Base-by-base conservation (phyloP, 2,888 invertebrate genomes). In the Athalia circularis region DNA sequence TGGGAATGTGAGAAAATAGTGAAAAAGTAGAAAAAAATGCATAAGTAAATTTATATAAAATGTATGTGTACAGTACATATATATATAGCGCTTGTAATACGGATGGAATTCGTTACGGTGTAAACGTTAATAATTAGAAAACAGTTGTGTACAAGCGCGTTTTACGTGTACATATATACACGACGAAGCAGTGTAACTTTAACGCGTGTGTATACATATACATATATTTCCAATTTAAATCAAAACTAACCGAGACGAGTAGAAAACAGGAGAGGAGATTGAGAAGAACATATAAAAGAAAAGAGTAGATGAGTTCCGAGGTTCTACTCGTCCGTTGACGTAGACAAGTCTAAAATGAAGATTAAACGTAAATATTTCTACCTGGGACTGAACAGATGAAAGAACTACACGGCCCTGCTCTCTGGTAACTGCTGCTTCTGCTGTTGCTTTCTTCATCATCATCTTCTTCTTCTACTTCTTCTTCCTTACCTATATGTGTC, bases 161-260 rank as follows among this genome's bases (percentile, higher is more conserved):
- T 52, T 7, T 9, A 52, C 52, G 54, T 54, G 4, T 54, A 54
- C 7, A 3, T 52, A n/a, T 54, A 11, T n/a, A 54, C 54, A 7
- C 54, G 54, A n/a, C 9, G 54, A n/a, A 9, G 54, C 54, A 54
- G 29, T 29, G 29, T 64, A 29, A 47, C 11, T 47, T 9, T 3
- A 52, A 15, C 7, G 4, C 43, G 13, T 15, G 9, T 48, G 47
- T 74, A n/a, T 75, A 45, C 29, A 43, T 7, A 59, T 47, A 47
- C 15, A 50, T 50, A 62, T 81, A 80, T 85, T 87, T 88, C 86
- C 87, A 87, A 86, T 87, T 87, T 85, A 87, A 86, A 87, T 87
- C 85, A 85, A 84, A 82, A 79, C 81, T 62, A 50, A 61, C 81
- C 80, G 80, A 80, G 79, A 80, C 75, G 80, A 78, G 81, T 80